Evolutionary conservation across 2,797 vertebrate species (phyloP).

Genomic region (Falco peregrinus): DNA sequence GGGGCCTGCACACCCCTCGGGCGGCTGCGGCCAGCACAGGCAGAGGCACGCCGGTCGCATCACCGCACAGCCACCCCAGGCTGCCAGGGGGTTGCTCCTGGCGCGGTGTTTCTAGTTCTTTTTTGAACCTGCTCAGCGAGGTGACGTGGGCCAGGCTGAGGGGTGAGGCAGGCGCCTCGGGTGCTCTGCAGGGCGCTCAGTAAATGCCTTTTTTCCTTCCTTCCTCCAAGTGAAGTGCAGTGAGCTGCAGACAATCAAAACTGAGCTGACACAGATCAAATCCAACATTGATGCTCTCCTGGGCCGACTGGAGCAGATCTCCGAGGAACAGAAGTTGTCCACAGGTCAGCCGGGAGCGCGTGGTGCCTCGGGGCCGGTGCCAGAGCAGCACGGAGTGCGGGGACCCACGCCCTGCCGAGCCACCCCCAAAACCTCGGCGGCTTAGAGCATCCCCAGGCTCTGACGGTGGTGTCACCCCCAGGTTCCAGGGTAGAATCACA

Average conservation of each 20-base stretch:
- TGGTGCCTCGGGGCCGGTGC: neutral
- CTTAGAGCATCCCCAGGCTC: neutral
- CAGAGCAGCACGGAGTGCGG: neutral
- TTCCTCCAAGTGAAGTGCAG: conserved; percentile 83
- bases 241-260: conserved; percentile 91
- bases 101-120: fast-evolving
- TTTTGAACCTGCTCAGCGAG: neutral
- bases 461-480: neutral
- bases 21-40: neutral
- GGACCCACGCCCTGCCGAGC: neutral
- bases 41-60: neutral
- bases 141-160: neutral
- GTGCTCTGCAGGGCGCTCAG: neutral
- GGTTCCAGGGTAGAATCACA: neutral
- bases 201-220: neutral
- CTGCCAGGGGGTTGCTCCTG: neutral
- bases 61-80: fast-evolving
- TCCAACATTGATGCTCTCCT: conserved; percentile 92
- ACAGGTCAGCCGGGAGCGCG: conserved; percentile 75
- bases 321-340: conserved; percentile 84
- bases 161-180: fast-evolving
- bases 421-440: fast-evolving
- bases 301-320: conserved; percentile 92
- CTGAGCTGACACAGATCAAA: conserved; percentile 93
- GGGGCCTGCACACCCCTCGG: neutral